Evolutionary conservation across 2,888 invertebrate genomes (phyloP).

Genomic region (Lymantria monacha): DNA sequence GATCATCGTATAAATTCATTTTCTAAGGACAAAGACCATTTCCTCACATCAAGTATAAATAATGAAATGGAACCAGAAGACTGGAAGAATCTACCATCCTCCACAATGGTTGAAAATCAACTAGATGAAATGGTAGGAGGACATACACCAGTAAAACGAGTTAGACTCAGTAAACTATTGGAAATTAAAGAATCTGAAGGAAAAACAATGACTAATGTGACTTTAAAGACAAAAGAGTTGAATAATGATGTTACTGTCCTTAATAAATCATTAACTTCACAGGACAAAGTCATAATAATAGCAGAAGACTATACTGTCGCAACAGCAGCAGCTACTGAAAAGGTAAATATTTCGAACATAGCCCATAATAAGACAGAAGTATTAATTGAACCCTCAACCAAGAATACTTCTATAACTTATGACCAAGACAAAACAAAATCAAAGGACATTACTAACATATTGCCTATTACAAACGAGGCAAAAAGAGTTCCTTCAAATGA

Average conservation of each 20-base stretch:
- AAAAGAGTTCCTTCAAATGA: slow-evolving; percentile 12
- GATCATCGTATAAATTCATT: slow-evolving; percentile 33
- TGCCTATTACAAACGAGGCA: slow-evolving; percentile 1
- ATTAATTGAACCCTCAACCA: not conserved
- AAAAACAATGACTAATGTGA: slow-evolving; percentile 17
- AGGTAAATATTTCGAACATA: too few species aligned
- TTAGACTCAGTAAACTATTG: slow-evolving; percentile 44
- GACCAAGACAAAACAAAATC: not conserved
- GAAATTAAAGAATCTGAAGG: slow-evolving; percentile 42
- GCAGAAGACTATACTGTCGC: too few species aligned
- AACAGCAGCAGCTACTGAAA: slow-evolving; percentile 31
- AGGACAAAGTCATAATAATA: too few species aligned
- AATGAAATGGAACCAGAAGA: slow-evolving; percentile 68
- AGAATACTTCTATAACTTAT: slow-evolving; percentile 17
- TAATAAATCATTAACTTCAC: too few species aligned
- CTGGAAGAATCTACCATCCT: slow-evolving; percentile 68
- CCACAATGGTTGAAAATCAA: slow-evolving; percentile 70
- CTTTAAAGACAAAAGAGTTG: slow-evolving; percentile 35
- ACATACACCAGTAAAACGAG: slow-evolving; percentile 47
- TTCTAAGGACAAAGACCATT: slow-evolving; percentile 41
- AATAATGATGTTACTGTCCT: slow-evolving; percentile 28
- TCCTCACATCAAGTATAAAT: slow-evolving; percentile 52
- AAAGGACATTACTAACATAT: not conserved
- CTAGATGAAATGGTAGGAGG: slow-evolving; percentile 40
- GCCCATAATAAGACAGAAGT: too few species aligned